Conservation (phyloP, 2,888 invertebrate species). For the Lycia hirtaria region DNA sequence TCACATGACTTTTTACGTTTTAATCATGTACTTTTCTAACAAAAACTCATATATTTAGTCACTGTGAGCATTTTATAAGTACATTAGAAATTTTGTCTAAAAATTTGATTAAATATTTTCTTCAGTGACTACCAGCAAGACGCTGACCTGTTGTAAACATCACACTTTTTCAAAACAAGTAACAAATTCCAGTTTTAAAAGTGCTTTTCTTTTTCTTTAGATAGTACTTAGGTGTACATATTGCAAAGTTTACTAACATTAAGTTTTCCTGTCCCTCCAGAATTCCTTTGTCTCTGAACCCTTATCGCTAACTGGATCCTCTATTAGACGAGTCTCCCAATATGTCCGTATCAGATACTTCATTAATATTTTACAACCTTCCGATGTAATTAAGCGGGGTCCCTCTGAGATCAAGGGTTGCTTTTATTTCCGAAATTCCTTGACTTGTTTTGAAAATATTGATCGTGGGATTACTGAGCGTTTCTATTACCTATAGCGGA, state of each 20-base stretch:
- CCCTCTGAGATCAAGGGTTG: conserved; percentile 55
- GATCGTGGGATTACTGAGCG: neutral
- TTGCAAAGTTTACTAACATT: neutral
- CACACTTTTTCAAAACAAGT: too few species aligned
- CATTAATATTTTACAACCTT: conserved; percentile 76
- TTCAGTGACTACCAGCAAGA: too few species aligned
- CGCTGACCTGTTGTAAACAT: too few species aligned
- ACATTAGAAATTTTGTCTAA: too few species aligned
- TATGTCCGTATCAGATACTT: conserved; percentile 73
- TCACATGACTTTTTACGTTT: too few species aligned
- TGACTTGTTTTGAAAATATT: conserved; percentile 24
- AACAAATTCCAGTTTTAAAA: too few species aligned
- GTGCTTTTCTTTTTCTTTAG: too few species aligned
- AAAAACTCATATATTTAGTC: too few species aligned
- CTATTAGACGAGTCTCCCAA: conserved; percentile 49
- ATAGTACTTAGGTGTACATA: too few species aligned
- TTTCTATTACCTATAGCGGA: neutral
- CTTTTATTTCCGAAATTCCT: conserved; percentile 42
- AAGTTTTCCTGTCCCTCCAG: neutral
- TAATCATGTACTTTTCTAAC: too few species aligned
- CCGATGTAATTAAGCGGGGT: conserved; percentile 64
- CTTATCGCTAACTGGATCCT: conserved; percentile 50
- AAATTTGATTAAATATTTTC: too few species aligned
- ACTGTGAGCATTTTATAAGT: too few species aligned
- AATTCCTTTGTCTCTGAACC: conserved; percentile 16